Conservation (phyloP, 2,797 vertebrate species). For the Cyprinodon diabolis region DNA sequence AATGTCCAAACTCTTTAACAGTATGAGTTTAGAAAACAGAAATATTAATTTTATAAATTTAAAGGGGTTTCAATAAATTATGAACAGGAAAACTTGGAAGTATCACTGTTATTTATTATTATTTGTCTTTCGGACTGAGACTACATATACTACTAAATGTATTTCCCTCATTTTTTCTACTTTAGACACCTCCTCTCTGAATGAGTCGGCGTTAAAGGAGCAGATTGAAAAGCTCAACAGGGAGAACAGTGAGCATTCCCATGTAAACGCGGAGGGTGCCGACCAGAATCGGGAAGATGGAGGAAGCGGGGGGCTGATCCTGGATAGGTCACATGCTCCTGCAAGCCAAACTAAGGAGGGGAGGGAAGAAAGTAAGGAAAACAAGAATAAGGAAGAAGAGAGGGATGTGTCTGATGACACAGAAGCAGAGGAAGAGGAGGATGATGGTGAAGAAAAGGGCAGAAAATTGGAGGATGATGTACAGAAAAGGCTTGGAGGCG, state of each 20-base stretch:
- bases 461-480: constrained; percentile 39
- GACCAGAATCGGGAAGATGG: constrained; percentile 30
- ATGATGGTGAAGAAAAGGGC: constrained; percentile 11
- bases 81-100: not conserved
- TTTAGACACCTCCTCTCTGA: constrained; percentile 74
- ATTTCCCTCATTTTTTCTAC: constrained; percentile 15
- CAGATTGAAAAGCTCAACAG: constrained; percentile 85
- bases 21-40: not conserved
- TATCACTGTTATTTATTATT: not conserved
- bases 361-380: constrained; percentile 19
- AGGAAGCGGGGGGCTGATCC: constrained; percentile 52
- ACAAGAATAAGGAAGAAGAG: constrained; percentile 16
- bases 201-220: constrained; percentile 71
- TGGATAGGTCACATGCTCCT: constrained; percentile 25
- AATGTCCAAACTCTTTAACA: not conserved
- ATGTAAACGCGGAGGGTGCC: constrained; percentile 48
- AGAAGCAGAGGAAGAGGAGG: constrained; percentile 47
- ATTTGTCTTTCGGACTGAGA: no score
- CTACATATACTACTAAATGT: not conserved
- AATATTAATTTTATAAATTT: not conserved
- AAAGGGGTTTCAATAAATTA: not conserved
- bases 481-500: constrained; percentile 27
- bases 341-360: constrained; percentile 13
- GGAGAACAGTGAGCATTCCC: constrained; percentile 80
- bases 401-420: constrained; percentile 43